Percentiles rank a stretch among this genome's conserved stretches.
phyloP scores from a whole-genome alignment of 2,113 vertebrate genomes.

The Piaya cayana region DNA sequence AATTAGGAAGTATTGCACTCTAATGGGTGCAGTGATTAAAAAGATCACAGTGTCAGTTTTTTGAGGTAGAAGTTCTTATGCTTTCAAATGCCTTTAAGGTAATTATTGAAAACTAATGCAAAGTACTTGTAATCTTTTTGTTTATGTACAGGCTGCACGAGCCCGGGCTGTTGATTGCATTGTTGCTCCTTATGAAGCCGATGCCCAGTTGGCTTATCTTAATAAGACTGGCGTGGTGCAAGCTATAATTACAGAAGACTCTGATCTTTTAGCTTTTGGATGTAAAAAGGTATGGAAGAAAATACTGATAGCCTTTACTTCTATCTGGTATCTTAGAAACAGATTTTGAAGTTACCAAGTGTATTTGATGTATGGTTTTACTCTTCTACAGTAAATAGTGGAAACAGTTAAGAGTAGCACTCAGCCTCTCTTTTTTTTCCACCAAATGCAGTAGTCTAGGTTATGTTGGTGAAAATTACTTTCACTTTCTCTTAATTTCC shows the following conservation, averaged over 20 bases:
- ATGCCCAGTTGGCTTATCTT: conserved; percentile 94
- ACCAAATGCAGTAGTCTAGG: too few species aligned
- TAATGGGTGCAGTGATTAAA: neutral
- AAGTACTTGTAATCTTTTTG: neutral
- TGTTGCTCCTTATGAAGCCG: conserved; percentile 97
- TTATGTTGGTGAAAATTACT: neutral
- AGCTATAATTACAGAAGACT: conserved; percentile 95
- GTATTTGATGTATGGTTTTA: neutral
- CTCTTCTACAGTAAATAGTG: neutral
- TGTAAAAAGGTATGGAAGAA: conserved; percentile 88
- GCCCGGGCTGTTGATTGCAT: conserved; percentile 88
- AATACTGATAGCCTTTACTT: neutral
- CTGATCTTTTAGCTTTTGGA: conserved; percentile 94
- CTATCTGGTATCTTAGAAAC: neutral
- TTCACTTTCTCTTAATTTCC: conserved; percentile 12
- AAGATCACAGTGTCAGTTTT: neutral
- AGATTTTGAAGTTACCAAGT: neutral
- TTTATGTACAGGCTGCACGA: conserved; percentile 81
- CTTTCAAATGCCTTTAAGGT: neutral
- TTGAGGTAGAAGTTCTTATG: neutral
- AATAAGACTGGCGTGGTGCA: conserved; percentile 89
- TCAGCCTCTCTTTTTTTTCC: neutral
- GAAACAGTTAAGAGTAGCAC: neutral
- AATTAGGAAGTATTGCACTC: neutral
- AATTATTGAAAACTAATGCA: neutral